Evolutionary conservation across 2,797 vertebrate genomes (phyloP).

Genomic region (Gouania willdenowi): DNA sequence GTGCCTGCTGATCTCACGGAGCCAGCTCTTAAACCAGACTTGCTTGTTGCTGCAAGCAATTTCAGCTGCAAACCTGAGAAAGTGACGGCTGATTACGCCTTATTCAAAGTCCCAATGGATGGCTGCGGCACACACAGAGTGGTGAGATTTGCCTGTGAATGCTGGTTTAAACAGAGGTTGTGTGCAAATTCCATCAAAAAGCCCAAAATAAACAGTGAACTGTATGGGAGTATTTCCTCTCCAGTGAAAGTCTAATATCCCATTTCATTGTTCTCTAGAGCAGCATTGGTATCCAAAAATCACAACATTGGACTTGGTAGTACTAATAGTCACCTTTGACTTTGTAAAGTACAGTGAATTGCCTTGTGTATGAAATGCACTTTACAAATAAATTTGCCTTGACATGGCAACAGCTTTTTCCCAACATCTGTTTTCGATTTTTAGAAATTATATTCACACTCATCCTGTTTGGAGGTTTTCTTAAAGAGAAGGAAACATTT

Average conservation of each 20-base stretch:
- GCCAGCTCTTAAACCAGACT: conserved; percentile 65
- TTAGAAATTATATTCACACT: background rate
- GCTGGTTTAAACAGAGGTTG: no score
- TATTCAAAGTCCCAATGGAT: conserved; percentile 78
- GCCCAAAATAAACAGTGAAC: background rate
- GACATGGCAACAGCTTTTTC: background rate
- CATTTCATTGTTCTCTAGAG: background rate
- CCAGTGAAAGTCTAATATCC: background rate
- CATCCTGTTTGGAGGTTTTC: background rate
- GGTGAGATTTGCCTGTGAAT: conserved; percentile 50
- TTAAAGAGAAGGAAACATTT: background rate
- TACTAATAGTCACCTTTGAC: no score
- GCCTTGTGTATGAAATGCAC: no score
- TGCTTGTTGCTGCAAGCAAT: conserved; percentile 60
- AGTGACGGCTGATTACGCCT: conserved; percentile 63
- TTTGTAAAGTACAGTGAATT: no score
- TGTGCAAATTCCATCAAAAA: background rate
- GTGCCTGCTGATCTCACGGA: conserved; percentile 67
- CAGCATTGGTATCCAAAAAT: background rate
- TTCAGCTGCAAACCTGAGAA: conserved; percentile 63
- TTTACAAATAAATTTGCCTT: no score
- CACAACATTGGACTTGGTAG: background rate
- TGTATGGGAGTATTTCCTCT: background rate
- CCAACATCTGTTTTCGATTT: background rate
- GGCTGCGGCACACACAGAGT: conserved; percentile 70